Base-by-base conservation (phyloP, 1,140 invertebrate genomes). In the Drosophila lacteicornis region DNA sequence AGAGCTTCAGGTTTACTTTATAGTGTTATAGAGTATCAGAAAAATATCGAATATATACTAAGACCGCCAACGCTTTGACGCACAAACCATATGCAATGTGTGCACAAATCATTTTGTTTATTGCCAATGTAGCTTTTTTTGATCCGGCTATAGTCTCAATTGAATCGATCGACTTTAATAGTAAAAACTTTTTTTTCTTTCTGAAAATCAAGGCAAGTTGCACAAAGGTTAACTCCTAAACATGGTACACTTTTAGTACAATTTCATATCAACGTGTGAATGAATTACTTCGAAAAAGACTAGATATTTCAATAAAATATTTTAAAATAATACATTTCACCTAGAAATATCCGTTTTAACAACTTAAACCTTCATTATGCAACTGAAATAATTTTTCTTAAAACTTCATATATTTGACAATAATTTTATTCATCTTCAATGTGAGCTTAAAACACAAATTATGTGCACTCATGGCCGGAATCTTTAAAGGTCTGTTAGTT, bases 1-100 rank as follows among this genome's bases (percentile, higher is more conserved):
- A 79, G 75, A 62, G 84, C 83, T 83, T 87, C 80, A 87, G 84
- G 84, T 74, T 80, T 87, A 88, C 84, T 87, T 86, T 84, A 81
- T 67, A 74, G 63, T 70, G 74, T 76, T 81, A 73, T 47, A 47
- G 68, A 68, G 59, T 70, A 77, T 45, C 42, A 46, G 17, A 13
- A 36, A 55, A 53, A 60, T 47, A 60, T 61, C 56, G 56, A 57
- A 65, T 67, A 70, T 67, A 75, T 75, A 67, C 59, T 53, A 50
- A 50, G 51, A 47, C 45, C 36, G 12, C 13, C 19, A 50, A 51
- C 17, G 67, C 63, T 42, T 59, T 22, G 36, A 42, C 3, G 25
- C 47, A 75, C 62, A 46, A 47, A 51, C 33, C 17, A 49, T 36
- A 46, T 13, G 71, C 27, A 58, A 67, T 30, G 22, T 55, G 50